A percentile compares a stretch with the other conserved stretches of the same genome.
These are phyloP conservation scores for Alauda arvensis DNA, from an alignment of 2,797 vertebrate genomes.

Conservation along the genomic window DNA sequence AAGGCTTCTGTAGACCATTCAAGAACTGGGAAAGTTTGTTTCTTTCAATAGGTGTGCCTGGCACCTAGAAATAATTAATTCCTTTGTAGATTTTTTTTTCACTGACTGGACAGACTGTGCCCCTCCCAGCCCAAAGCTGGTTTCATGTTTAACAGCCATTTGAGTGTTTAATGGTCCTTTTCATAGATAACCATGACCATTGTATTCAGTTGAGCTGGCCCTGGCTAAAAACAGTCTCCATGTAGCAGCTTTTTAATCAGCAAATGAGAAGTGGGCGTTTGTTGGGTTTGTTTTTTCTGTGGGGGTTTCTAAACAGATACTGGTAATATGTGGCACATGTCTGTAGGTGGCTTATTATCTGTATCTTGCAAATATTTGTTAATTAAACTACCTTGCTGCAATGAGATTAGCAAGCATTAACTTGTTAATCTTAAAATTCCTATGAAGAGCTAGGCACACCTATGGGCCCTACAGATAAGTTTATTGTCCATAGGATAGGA, in stretches of 20 bases:
- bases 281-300: background rate
- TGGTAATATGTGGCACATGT: background rate
- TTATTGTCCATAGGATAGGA: background rate
- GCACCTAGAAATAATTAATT: constrained; percentile 6
- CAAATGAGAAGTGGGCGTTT: background rate
- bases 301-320: background rate
- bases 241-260: background rate
- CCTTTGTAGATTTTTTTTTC: constrained; percentile 11
- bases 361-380: constrained; percentile 20
- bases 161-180: constrained; percentile 36
- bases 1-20: background rate
- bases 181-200: background rate
- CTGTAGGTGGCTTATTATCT: constrained; percentile 17
- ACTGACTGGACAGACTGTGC: background rate
- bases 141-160: constrained; percentile 25
- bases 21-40: background rate
- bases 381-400: constrained; percentile 15
- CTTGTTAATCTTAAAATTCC: constrained; percentile 17
- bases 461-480: constrained; percentile 6
- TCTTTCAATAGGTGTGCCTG: background rate
- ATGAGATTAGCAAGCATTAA: constrained; percentile 27
- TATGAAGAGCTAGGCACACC: background rate
- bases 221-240: background rate
- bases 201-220: constrained; percentile 16
- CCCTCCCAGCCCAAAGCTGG: constrained; percentile 22